Base-by-base conservation (phyloP, 1,140 invertebrate genomes). In the Fopius arisanus region DNA sequence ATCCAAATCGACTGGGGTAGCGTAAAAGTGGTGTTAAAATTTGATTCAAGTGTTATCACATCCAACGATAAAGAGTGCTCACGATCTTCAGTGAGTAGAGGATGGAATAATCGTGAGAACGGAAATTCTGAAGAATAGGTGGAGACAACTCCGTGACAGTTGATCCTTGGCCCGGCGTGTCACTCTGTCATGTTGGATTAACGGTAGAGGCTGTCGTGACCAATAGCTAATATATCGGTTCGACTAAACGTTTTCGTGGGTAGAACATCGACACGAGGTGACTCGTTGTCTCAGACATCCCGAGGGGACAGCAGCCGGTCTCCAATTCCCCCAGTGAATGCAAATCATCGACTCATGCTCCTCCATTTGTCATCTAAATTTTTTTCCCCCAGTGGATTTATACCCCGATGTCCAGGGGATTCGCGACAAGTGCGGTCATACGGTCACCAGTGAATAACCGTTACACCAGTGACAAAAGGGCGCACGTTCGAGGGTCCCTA, bases 191-290 rank as follows among this genome's bases (percentile, higher is more conserved):
- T 79, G 78, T 86, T 28, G 54, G 43, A n/a, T 26, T 59, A 86
- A 86, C 83, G 84, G 84, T 85, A 85, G 83, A 84, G 79, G 83
- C 78, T 85, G 78, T 84, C 83, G 82, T 86, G 85, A 85, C 78
- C 80, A 77, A 86, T 84, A 83, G 83, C 81, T 85, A 84, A 85
- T 86, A 83, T 65, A 71, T 84, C 85, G 76, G 84, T 77, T 76
- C 74, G 75, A 81, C 80, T 83, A 86, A 86, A 85, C 82, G 83
- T 78, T 85, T 84, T 84, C 81, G 79, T 80, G 78, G 78, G 54
- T 19, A 59, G 6, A 51, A 21, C 77, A 84, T 77, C 77, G 81
- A 74, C 75, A 77, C 40, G 19, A 21, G 33, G 16, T 19, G 10
- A 33, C 59, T 54, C 28, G n/a, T 7, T 54, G 12, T 70, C 2